Evolutionary conservation across 2,797 vertebrate genomes (phyloP).

Genomic region (Sebastes taczanowskii): DNA sequence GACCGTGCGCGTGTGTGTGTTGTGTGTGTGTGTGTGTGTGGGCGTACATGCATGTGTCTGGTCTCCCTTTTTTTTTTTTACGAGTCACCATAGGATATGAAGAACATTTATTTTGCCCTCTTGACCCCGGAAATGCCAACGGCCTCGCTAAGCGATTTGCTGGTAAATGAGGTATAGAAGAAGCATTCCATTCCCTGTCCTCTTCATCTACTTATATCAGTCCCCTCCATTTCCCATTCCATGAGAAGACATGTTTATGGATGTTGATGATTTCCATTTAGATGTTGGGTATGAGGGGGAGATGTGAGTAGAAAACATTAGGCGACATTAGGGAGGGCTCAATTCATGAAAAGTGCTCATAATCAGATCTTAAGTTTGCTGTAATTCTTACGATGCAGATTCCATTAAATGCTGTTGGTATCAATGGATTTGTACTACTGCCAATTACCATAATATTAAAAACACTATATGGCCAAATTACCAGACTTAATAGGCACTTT

Average conservation of each 20-base stretch:
- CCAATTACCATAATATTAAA: constrained; percentile 10
- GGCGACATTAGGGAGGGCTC: constrained; percentile 12
- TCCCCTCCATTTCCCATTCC: constrained; percentile 75
- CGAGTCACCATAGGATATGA: constrained; percentile 67
- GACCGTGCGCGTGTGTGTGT: neutral
- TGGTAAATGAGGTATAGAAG: constrained; percentile 86
- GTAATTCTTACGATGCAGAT: neutral
- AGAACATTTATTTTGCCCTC: constrained; percentile 71
- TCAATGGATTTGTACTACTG: neutral
- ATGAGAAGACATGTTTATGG: constrained; percentile 78
- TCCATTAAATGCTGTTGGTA: neutral
- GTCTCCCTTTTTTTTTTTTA: constrained; percentile 60
- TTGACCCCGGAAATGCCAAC: constrained; percentile 85
- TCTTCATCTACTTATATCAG: constrained; percentile 80
- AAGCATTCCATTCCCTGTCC: constrained; percentile 63
- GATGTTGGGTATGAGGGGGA: constrained; percentile 48
- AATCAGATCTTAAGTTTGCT: constrained; percentile 13
- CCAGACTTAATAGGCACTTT: constrained; percentile 6
- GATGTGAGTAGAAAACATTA: constrained; percentile 48
- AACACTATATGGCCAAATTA: neutral
- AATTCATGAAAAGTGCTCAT: constrained; percentile 23
- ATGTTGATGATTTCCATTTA: constrained; percentile 63
- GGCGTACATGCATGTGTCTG: constrained; percentile 30
- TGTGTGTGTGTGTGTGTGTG: neutral
- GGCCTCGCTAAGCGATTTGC: constrained; percentile 79